Evolutionary conservation across 2,888 invertebrate species (phyloP), one percentile per base, ranked within the genome.

Genomic region (Leptopilina myrica): DNA sequence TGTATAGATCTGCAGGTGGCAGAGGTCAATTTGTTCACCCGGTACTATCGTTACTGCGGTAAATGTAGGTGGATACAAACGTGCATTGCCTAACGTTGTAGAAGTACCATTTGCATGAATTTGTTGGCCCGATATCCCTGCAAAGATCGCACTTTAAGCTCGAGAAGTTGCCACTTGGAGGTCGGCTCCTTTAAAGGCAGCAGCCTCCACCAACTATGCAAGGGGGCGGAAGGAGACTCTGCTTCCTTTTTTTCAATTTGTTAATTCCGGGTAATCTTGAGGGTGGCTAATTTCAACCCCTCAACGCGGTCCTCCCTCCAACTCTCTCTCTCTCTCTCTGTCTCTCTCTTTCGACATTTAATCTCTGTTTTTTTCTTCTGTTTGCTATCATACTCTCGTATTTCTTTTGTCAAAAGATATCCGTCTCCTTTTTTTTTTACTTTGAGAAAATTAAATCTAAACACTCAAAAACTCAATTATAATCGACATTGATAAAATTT

Each of bases 251-350:
- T 90, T 89, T 90, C 89, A 90, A 90, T 90, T 90, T 90, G 89
- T 90, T 90, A 90, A 90, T 90, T 90, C 89, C 87, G 84, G 85
- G 87, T 88, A 89, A 90, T 90, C 87, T 86, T 85, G 84, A 88
- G 88, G 88, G 87, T 86, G 86, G 90, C 89, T 90, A 90, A 90
- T 90, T 90, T 86, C 87, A 82, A 87, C 82, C 82, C 82, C 78
- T 76, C 79, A 78, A 78, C 77, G 75, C 67, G 15, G 3, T 62
- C 78, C 79, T 49, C 76, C 76, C 64, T 73, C 64, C 7, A 20
- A 20, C 43, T 43, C 78, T 78, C 78, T 76, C 69, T 78, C 80
- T 20, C 69, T 33, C 26, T 79, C 84, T n/a, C n/a, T n/a, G n/a
- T 78, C 78, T 76, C 69, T 78, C 80, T 20, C 69, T 33, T 53